phyloP scores from a whole-genome alignment of 2,888 invertebrate species.

The Myopa testacea region DNA sequence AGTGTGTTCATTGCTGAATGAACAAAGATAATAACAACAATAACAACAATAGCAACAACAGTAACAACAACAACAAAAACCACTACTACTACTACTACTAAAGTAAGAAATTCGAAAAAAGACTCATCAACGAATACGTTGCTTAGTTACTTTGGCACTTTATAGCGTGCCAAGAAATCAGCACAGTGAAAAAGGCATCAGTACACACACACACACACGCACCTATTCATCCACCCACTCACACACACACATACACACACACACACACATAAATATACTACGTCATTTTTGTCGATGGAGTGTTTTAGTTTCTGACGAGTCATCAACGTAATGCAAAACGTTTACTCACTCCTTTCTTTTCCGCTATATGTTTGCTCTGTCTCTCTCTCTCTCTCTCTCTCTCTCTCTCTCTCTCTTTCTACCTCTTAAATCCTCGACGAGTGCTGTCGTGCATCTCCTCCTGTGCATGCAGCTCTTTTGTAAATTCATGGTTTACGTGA shows the following conservation, averaged over 20 bases:
- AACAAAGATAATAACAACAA: slow-evolving; percentile 18
- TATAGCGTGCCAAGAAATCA: slow-evolving; percentile 22
- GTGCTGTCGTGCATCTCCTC: not conserved
- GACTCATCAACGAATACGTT: slow-evolving; percentile 16
- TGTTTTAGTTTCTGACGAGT: slow-evolving; percentile 41
- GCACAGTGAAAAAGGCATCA: slow-evolving; percentile 4
- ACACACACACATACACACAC: not conserved
- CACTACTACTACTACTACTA: not conserved
- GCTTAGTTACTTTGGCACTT: not conserved
- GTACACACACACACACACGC: not conserved
- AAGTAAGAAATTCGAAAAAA: not conserved
- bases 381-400: not conserved
- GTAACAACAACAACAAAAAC: not conserved
- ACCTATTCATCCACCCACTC: slow-evolving; percentile 8
- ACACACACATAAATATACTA: not conserved
- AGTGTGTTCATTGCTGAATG: slow-evolving; percentile 15
- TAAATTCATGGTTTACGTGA: slow-evolving; percentile 37
- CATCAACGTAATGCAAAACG: slow-evolving; percentile 41
- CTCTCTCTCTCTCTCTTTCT: not conserved
- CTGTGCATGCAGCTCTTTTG: slow-evolving; percentile 18
- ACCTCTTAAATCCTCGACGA: not conserved
- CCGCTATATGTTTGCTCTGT: not conserved
- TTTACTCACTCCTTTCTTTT: slow-evolving; percentile 22
- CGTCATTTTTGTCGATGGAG: slow-evolving; percentile 44
- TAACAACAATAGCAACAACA: not conserved